Percentiles rank a stretch among this genome's conserved stretches.
Evolutionary conservation across 2,113 vertebrate species (phyloP).

Genomic region (Dolichotis patagonum): DNA sequence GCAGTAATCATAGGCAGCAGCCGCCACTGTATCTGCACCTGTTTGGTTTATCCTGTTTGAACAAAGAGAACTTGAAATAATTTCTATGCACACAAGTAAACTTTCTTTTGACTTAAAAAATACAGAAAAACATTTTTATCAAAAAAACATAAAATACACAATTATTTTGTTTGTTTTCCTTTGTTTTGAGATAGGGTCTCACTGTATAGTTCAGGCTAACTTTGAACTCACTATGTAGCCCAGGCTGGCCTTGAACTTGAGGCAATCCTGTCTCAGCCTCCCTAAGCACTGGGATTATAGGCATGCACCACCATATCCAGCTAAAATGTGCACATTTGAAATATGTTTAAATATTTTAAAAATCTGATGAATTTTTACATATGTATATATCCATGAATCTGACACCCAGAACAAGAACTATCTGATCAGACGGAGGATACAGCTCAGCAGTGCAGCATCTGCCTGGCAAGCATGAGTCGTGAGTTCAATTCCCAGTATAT

Average conservation of each 20-base stretch:
- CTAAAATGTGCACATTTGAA: conserved; percentile 3
- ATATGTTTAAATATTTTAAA: background rate
- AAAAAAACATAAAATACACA: conserved; percentile 44
- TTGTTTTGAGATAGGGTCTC: background rate
- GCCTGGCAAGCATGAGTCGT: no score
- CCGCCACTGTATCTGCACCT: background rate
- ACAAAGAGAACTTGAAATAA: conserved; percentile 48
- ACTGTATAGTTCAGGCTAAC: background rate
- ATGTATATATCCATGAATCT: background rate
- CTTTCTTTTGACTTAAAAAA: conserved; percentile 20
- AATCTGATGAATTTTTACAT: background rate
- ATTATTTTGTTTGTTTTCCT: background rate
- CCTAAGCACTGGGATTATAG: background rate
- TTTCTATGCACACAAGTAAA: conserved; percentile 2
- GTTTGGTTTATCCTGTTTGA: background rate
- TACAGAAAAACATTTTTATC: background rate
- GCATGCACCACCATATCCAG: background rate
- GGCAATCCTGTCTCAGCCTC: background rate
- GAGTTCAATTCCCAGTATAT: no score
- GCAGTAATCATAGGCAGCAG: background rate
- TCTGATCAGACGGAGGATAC: no score
- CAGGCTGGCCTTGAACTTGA: background rate
- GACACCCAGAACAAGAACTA: background rate
- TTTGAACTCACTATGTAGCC: background rate
- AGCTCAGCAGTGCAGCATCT: no score